phyloP scores from a whole-genome alignment of 1,140 invertebrate species.

The Saccostrea cuccullata region DNA sequence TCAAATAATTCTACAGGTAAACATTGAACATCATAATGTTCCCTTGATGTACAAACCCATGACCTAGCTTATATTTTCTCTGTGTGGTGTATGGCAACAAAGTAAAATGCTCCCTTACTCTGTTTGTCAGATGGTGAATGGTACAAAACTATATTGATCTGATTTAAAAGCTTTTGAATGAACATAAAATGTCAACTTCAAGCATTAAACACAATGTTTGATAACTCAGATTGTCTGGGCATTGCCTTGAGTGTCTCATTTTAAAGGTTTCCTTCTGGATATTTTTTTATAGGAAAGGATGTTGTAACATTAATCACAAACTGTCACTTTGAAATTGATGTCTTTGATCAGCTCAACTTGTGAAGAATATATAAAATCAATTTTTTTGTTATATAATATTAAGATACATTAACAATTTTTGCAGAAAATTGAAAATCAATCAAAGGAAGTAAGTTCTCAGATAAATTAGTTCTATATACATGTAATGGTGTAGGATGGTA shows the following conservation, averaged over 20 bases:
- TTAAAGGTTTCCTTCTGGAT: neutral
- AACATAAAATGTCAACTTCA: conserved; percentile 16
- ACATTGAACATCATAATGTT: neutral
- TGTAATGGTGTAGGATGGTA: no score
- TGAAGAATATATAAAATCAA: conserved; percentile 3
- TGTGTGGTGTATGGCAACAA: neutral
- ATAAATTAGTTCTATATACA: neutral
- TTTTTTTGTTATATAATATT: neutral
- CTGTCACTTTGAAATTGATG: neutral
- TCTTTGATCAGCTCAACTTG: conserved; percentile 1
- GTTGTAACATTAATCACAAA: neutral
- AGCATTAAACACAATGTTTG: neutral
- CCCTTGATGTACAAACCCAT: neutral
- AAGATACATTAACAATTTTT: neutral
- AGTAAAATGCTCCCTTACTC: neutral
- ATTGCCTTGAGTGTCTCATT: neutral
- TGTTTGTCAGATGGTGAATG: neutral
- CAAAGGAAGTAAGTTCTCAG: conserved; percentile 2
- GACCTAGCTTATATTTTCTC: neutral
- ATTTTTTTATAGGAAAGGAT: neutral
- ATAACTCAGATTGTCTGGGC: neutral
- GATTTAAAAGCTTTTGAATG: neutral
- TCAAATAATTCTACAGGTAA: neutral
- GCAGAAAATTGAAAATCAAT: conserved; percentile 8
- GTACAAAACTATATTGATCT: neutral